phyloP scores from a whole-genome alignment of 2,113 vertebrate species.

The Microtus ochrogaster region DNA sequence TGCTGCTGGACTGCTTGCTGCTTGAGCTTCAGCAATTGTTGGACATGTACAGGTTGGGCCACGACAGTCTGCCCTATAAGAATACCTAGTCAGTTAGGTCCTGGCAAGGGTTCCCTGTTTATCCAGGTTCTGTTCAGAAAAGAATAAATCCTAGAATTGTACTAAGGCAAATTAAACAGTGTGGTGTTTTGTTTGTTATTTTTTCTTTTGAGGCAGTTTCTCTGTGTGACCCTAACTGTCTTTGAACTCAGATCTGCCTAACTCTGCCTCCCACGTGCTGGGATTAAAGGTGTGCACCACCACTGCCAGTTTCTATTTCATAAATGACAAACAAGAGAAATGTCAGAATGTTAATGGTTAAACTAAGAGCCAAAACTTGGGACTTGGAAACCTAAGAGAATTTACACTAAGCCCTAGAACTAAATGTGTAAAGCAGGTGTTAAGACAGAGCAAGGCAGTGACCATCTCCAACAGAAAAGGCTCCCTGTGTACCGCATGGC shows the following conservation, averaged over 20 bases:
- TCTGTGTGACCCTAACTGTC: not conserved
- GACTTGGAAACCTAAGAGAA: not conserved
- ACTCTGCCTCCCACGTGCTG: not conserved
- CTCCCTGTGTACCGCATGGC: not conserved
- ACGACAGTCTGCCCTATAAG: conserved; percentile 87
- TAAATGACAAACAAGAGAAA: not conserved
- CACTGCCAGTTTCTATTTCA: not conserved
- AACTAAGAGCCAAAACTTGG: not conserved
- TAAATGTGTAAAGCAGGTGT: rapidly evolving
- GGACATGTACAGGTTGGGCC: conserved; percentile 86
- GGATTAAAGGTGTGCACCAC: not conserved
- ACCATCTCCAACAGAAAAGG: not conserved
- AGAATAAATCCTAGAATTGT: rapidly evolving
- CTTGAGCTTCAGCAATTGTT: conserved; percentile 89
- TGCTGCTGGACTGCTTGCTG: conserved; percentile 86
- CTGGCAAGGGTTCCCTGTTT: not conserved
- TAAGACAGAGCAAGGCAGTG: too few relatives aligned
- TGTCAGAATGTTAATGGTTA: not conserved
- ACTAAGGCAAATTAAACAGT: not conserved
- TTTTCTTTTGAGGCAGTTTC: not conserved
- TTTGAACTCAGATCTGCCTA: not conserved
- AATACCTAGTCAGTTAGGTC: not conserved
- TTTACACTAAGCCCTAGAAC: rapidly evolving
- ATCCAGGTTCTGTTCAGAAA: not conserved
- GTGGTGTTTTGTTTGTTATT: not conserved